A percentile compares a stretch with the other conserved stretches of the same genome.
Conservation (phyloP, 2,888 invertebrate species). For the Chrysotoxum bicinctum region DNA sequence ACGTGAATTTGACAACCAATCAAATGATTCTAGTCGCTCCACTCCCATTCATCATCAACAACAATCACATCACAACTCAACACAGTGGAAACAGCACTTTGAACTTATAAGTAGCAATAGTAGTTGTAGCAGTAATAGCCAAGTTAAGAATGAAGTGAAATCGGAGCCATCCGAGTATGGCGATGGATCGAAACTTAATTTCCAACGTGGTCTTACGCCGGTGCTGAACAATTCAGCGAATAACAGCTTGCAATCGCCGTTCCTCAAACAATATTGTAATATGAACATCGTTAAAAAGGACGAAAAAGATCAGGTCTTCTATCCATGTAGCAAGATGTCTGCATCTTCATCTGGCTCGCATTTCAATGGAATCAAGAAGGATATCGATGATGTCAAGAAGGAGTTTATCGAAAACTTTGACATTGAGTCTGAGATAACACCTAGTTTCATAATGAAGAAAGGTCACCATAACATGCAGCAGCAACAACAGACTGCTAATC, state of each 20-base stretch:
- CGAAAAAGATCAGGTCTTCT: slow-evolving; percentile 60
- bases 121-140: slow-evolving; percentile 47
- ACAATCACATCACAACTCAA: slow-evolving; percentile 42
- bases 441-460: slow-evolving; percentile 81
- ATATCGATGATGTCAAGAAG: slow-evolving; percentile 76
- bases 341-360: slow-evolving; percentile 25
- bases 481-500: neutral
- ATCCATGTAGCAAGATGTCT: slow-evolving; percentile 64
- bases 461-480: slow-evolving; percentile 45
- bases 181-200: slow-evolving; percentile 46
- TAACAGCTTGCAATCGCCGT: slow-evolving; percentile 42
- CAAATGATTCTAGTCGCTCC: slow-evolving; percentile 66
- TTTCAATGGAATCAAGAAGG: slow-evolving; percentile 73
- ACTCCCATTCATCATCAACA: slow-evolving; percentile 58
- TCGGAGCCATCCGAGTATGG: slow-evolving; percentile 75
- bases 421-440: slow-evolving; percentile 81
- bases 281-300: slow-evolving; percentile 62
- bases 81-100: slow-evolving; percentile 56
- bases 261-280: slow-evolving; percentile 55
- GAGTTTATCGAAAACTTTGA: slow-evolving; percentile 80
- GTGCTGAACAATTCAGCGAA: slow-evolving; percentile 33
- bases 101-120: slow-evolving; percentile 57
- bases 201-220: slow-evolving; percentile 51
- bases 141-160: slow-evolving; percentile 77
- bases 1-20: slow-evolving; percentile 72